A percentile compares a stretch with the other conserved stretches of the same genome.
Evolutionary conservation across 1,140 invertebrate species (phyloP).

Genomic region (Monomorium pharaonis): DNA sequence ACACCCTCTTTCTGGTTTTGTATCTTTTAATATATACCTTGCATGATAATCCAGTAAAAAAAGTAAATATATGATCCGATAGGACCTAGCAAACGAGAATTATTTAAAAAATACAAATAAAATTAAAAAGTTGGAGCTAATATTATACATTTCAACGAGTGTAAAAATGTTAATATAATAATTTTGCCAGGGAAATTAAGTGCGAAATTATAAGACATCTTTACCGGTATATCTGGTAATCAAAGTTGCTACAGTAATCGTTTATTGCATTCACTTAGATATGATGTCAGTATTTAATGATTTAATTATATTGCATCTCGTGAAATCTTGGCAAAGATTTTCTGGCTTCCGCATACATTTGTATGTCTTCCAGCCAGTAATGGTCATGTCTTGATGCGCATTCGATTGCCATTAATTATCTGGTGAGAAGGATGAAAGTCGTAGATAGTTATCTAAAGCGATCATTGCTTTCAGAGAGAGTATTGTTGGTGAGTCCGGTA

Average conservation of each 20-base stretch:
- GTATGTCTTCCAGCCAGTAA: not conserved
- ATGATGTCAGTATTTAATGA: slow-evolving; percentile 7
- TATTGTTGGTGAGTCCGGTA: not conserved
- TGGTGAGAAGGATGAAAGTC: slow-evolving; percentile 7
- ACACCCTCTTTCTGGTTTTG: not conserved
- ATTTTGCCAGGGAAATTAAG: not conserved
- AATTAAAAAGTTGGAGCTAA: not conserved
- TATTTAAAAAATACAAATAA: not conserved
- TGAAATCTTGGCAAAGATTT: not conserved
- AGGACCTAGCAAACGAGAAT: not conserved
- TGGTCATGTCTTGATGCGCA: slow-evolving; percentile 10
- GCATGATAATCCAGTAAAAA: not conserved
- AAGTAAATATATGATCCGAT: not conserved
- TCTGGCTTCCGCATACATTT: not conserved
- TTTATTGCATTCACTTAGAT: slow-evolving; percentile 1
- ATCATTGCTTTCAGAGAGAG: not conserved
- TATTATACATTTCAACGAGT: not conserved
- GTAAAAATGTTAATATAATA: not conserved
- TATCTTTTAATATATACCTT: not conserved
- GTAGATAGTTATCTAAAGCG: not conserved
- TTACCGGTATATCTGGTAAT: not conserved
- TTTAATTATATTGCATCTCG: not conserved
- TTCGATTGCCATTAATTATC: slow-evolving; percentile 17
- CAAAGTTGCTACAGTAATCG: not conserved
- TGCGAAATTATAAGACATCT: not conserved